These are phyloP conservation scores for Drosophila algonquin DNA, from an alignment of 2,888 invertebrate genomes.

Conservation along the genomic window DNA sequence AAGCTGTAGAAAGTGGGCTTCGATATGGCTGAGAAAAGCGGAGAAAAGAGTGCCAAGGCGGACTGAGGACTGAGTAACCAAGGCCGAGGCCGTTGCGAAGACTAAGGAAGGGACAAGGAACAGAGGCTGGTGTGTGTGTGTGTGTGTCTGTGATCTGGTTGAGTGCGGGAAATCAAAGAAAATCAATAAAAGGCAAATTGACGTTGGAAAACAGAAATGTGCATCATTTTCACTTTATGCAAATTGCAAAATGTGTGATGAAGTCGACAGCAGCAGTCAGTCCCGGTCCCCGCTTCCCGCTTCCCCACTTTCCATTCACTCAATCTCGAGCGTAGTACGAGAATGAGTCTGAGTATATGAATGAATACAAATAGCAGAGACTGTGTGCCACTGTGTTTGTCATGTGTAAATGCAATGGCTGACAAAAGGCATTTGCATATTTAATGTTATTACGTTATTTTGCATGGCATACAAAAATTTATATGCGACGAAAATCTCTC, in stretches of 20 bases:
- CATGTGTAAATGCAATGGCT: constrained; percentile 72
- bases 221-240: constrained; percentile 79
- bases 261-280: constrained; percentile 50
- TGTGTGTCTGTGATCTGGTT: constrained; percentile 4
- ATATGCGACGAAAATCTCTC: constrained; percentile 54
- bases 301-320: constrained; percentile 2
- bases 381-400: constrained; percentile 41
- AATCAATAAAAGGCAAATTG: constrained; percentile 76
- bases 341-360: constrained; percentile 3
- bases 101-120: background rate
- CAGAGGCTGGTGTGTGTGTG: background rate
- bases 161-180: constrained; percentile 69
- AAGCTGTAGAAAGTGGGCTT: constrained; percentile 48
- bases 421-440: constrained; percentile 80
- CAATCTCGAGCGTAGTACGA: constrained; percentile 12
- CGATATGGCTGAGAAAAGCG: background rate
- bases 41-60: too few relatives aligned
- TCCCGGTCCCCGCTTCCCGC: constrained; percentile 5
- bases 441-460: constrained; percentile 79
- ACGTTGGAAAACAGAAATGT: constrained; percentile 74
- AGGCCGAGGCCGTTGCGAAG: background rate
- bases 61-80: background rate
- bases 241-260: constrained; percentile 75
- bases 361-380: constrained; percentile 36
- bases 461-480: constrained; percentile 76